These are phyloP conservation scores for Rhinoraja longicauda DNA, from an alignment of 2,797 vertebrate species.

Conservation along the genomic window DNA sequence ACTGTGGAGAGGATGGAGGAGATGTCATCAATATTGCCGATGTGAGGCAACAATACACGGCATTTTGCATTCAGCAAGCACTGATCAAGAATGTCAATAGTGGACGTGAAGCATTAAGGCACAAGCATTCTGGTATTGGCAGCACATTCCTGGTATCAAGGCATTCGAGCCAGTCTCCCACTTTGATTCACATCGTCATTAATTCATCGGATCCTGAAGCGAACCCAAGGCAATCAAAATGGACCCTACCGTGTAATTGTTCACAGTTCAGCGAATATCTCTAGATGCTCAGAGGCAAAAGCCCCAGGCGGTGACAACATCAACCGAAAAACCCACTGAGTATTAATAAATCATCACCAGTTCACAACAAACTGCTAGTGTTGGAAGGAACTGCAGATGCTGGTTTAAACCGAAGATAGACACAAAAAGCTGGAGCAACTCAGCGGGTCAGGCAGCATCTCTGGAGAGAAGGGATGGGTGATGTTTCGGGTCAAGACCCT, in stretches of 20 bases:
- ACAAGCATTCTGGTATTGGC: background rate
- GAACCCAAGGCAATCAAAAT: slow-evolving; percentile 4
- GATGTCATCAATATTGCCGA: background rate
- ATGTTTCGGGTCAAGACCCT: no score
- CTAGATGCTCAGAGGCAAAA: background rate
- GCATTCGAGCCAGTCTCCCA: background rate
- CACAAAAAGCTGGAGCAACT: no score
- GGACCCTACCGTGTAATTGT: background rate
- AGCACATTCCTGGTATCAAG: no score
- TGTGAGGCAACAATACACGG: background rate
- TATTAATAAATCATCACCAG: background rate
- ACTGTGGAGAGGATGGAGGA: background rate
- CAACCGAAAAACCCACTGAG: background rate
- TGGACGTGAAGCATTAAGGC: background rate
- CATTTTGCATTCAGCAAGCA: background rate
- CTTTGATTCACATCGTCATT: background rate
- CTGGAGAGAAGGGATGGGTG: no score
- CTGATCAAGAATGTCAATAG: background rate
- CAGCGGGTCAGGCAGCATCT: no score
- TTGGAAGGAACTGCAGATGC: no score
- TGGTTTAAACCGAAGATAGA: no score
- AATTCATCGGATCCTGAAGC: background rate
- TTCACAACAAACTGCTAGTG: background rate
- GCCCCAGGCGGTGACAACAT: background rate
- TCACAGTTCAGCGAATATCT: background rate